Evolutionary conservation across 2,888 invertebrate species (phyloP).

Genomic region (Tanytarsus gracilentus): DNA sequence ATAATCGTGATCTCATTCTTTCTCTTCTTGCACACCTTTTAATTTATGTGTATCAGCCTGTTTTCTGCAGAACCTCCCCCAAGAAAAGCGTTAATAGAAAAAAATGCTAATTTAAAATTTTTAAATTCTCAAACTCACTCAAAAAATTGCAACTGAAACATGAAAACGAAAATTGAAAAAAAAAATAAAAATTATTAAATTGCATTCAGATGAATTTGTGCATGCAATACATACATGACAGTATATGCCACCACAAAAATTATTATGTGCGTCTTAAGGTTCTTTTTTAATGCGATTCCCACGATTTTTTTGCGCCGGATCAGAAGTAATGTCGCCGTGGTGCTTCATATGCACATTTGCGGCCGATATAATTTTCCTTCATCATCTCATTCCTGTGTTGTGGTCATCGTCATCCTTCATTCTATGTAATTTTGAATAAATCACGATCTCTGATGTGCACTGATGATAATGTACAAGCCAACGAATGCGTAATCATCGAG

Average conservation of each 20-base stretch:
- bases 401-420: background rate
- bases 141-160: background rate
- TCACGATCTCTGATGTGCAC: constrained; percentile 13
- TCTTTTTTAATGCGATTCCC: constrained; percentile 19
- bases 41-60: background rate
- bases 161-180: background rate
- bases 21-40: constrained; percentile 3
- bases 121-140: background rate
- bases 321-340: constrained; percentile 18
- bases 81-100: background rate
- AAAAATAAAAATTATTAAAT: background rate
- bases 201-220: background rate
- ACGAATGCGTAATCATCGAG: background rate
- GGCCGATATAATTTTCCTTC: no score
- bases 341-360: no score
- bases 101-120: background rate
- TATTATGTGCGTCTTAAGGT: background rate
- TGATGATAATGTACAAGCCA: background rate
- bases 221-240: background rate
- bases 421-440: constrained; percentile 22
- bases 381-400: no score
- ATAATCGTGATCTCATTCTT: constrained; percentile 21
- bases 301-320: constrained; percentile 11
- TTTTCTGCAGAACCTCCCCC: background rate
- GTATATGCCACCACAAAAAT: constrained; percentile 16